Base-by-base conservation (phyloP, 2,888 invertebrate species). In the Sarcophaga variegata region DNA sequence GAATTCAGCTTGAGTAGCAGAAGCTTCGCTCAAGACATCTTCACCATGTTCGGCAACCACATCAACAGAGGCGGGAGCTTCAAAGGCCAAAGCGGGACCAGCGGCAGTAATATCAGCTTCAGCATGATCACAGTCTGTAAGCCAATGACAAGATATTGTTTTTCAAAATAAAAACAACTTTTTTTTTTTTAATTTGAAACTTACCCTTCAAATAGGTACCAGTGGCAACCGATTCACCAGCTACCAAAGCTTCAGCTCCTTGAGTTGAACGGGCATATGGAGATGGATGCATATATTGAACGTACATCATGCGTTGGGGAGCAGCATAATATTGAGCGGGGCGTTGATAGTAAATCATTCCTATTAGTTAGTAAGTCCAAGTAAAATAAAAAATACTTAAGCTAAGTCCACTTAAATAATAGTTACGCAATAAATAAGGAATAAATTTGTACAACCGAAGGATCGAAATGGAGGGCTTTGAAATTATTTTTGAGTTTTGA, bases 121-220 rank as follows among this genome's bases (percentile, higher is more conserved):
- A 90, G 92, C 90, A 88, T 92, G 92, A 91, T 91, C 88, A 89
- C 93, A 93, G 92, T 93, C 93, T 93, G 59, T 25, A 64, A 76
- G 22, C 22, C 25, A 60, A 37, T 14, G 2, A 72, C 25, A 67
- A 74, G 4, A 64, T 2, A 81, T 59, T 66, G 37, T 37, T 37
- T 37, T 37, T 37, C 37, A 54, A 54, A 17, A 17, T 14, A 54
- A 14, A 54, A 54, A 54, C 1, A 54, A 49, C 3, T 49, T 11
- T 14, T 49, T 49, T 54, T 54, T 14, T 12, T 54, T 14, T 54
- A 17, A 54, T 4, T 54, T 14, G 0, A 12, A 71, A 86, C 90
- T 91, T 90, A 93, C 93, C 93, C 89, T 92, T 90, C 81, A 93
- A 88, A 88, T 92, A 92, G 79, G 93, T 92, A 89, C 93, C 92